Evolutionary conservation across 2,888 invertebrate species (phyloP).

Genomic region (Strigamia maritima): DNA sequence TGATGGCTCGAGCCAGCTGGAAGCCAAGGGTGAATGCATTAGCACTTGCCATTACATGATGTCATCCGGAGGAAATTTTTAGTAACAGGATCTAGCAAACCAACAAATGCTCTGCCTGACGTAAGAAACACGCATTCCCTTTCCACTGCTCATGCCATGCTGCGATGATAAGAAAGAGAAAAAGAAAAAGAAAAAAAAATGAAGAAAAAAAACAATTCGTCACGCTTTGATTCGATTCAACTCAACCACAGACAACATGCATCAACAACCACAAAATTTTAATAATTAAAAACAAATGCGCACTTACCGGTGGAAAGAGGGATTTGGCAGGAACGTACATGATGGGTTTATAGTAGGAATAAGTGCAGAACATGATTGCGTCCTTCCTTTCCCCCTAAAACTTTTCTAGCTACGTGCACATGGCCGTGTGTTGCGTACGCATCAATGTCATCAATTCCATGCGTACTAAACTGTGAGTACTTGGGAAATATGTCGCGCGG

Average conservation of each 20-base stretch:
- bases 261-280: not conserved
- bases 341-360: conserved; percentile 42
- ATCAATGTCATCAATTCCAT: conserved; percentile 6
- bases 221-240: not conserved
- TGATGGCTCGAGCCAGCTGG: conserved; percentile 10
- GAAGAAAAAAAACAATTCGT: not conserved
- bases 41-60: conserved; percentile 15
- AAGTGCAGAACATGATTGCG: conserved; percentile 42
- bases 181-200: not conserved
- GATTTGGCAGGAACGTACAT: conserved; percentile 41
- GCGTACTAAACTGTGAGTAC: not conserved
- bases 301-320: conserved; percentile 42
- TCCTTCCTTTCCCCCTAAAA: not conserved
- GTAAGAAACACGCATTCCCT: not conserved
- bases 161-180: no score
- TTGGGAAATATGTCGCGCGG: not conserved
- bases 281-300: not conserved
- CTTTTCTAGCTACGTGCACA: not conserved
- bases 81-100: conserved; percentile 15
- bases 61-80: conserved; percentile 12
- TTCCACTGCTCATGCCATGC: not conserved
- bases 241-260: no score
- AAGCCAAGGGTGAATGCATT: conserved; percentile 15
- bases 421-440: not conserved
- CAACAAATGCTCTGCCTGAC: not conserved